Percentiles rank a stretch among this genome's conserved stretches.
phyloP scores from a whole-genome alignment of 2,113 vertebrate species.

The Verasper variegatus region DNA sequence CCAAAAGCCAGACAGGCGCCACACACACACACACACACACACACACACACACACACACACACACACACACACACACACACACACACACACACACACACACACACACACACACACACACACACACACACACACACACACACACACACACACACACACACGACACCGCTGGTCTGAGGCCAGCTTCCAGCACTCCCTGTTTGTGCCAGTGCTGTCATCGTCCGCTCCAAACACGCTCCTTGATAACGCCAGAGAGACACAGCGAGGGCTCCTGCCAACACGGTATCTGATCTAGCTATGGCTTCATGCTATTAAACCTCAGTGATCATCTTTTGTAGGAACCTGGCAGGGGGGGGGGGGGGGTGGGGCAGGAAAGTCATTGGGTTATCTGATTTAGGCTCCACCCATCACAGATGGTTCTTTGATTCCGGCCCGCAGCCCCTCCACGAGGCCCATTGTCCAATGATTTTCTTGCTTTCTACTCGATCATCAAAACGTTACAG shows the following conservation, averaged over 20 bases:
- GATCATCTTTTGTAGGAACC: conserved; percentile 50
- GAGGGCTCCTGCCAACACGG: conserved; percentile 48
- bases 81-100: conserved; percentile 5
- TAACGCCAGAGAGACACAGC: conserved; percentile 43
- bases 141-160: conserved; percentile 43
- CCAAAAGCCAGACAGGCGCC: conserved; percentile 58
- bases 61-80: background rate
- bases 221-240: conserved; percentile 63
- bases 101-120: conserved; percentile 16
- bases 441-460: conserved; percentile 47
- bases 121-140: conserved; percentile 45
- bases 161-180: conserved; percentile 59
- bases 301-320: conserved; percentile 53
- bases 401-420: conserved; percentile 57
- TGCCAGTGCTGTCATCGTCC: conserved; percentile 62
- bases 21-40: conserved; percentile 9
- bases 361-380: conserved; percentile 35
- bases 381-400: conserved; percentile 46
- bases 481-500: too few species aligned
- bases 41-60: conserved; percentile 7
- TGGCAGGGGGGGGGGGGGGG: conserved; percentile 29
- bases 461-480: too few species aligned
- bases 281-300: conserved; percentile 59
- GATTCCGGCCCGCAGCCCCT: conserved; percentile 52
- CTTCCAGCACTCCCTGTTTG: conserved; percentile 58